Conservation (phyloP, 2,113 vertebrate genomes). For the Sminthopsis crassicaudata region DNA sequence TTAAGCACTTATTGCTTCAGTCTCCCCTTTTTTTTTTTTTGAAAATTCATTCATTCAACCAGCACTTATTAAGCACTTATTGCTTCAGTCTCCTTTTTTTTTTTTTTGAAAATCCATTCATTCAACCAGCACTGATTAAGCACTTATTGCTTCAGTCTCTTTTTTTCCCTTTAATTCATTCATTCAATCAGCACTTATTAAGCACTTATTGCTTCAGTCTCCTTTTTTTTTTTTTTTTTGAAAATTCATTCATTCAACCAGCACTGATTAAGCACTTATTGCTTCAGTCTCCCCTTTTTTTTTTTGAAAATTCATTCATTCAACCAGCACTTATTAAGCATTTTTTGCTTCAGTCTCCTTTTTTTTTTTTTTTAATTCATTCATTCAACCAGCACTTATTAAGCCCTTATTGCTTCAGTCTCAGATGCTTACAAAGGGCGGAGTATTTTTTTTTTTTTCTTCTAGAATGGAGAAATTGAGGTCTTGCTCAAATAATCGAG, state of each 20-base stretch:
- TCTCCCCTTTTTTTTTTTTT: no score
- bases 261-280: background rate
- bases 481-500: background rate
- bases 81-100: no score
- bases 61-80: no score
- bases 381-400: no score
- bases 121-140: no score
- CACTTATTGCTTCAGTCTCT: no score
- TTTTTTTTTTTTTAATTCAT: background rate
- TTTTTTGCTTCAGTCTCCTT: background rate
- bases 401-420: background rate
- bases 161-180: no score
- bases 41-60: no score
- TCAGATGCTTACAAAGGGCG: background rate
- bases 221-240: background rate
- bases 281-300: no score
- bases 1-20: no score
- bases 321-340: background rate
- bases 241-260: background rate
- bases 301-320: background rate
- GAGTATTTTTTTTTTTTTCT: background rate
- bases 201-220: background rate
- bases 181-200: background rate
- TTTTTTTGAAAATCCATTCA: no score
- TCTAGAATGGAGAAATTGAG: background rate